Evolutionary conservation across 53 echinoderm and acorn worm species (phyloP).

Genomic region (Holothuria scabra): DNA sequence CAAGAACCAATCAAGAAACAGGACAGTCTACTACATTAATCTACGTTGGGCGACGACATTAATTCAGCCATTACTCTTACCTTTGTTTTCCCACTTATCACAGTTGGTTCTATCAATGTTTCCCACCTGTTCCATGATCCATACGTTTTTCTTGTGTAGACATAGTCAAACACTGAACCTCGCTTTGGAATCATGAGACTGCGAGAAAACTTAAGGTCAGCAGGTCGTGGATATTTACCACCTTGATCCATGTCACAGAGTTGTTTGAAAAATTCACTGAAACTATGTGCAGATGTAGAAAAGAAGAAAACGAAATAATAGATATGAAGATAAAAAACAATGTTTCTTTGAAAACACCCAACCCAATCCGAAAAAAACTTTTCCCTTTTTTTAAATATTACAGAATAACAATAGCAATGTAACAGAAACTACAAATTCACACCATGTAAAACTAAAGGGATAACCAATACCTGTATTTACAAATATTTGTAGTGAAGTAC

Average conservation of each 20-base stretch:
- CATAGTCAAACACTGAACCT: conserved; percentile 87
- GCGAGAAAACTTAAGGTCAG: conserved; percentile 86
- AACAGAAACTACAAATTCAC: too few species aligned
- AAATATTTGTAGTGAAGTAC: too few species aligned
- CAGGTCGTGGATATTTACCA: conserved; percentile 79
- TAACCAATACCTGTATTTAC: too few species aligned
- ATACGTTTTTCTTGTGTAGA: conserved; percentile 84
- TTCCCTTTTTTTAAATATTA: too few species aligned
- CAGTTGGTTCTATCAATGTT: conserved; percentile 66
- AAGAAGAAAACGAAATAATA: background rate
- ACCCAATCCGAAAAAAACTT: too few species aligned
- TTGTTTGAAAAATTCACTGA: conserved; percentile 98
- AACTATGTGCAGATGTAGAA: conserved; percentile 47
- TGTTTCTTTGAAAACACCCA: background rate
- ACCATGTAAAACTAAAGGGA: too few species aligned
- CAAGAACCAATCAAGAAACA: too few species aligned
- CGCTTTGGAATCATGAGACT: conserved; percentile 90
- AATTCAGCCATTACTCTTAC: conserved; percentile 38
- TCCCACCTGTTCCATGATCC: conserved; percentile 95
- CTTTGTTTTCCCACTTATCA: conserved; percentile 74
- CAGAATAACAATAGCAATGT: too few species aligned
- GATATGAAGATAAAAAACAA: background rate
- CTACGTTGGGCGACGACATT: too few species aligned
- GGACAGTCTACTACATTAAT: too few species aligned
- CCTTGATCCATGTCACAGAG: conserved; percentile 86